Evolutionary conservation across 2,113 vertebrate species (phyloP).

Genomic region (Xiphorhynchus elegans): DNA sequence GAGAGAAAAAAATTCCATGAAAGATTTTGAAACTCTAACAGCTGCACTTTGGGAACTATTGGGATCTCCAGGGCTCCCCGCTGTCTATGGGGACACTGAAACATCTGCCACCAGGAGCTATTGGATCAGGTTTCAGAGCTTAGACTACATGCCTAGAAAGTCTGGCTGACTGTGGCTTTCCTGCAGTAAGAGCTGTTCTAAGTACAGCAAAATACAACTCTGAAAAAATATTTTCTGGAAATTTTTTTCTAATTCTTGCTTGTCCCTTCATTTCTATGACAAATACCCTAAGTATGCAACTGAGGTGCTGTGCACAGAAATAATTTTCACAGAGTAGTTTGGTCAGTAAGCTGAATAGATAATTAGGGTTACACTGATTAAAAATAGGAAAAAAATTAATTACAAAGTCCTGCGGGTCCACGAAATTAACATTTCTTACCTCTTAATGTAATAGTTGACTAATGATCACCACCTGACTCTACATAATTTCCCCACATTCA

Average conservation of each 20-base stretch:
- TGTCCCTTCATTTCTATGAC: not conserved
- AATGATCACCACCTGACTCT: conserved; percentile 6
- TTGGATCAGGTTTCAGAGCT: not conserved
- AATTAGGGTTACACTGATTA: conserved; percentile 29
- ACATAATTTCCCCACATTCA: not conserved
- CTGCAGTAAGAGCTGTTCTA: not conserved
- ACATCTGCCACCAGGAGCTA: not conserved
- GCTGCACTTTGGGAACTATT: not conserved
- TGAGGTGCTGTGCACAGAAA: not conserved
- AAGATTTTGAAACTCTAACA: no score
- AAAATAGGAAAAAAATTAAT: conserved; percentile 36
- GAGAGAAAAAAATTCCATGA: no score
- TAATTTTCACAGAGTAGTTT: not conserved
- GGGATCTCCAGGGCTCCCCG: not conserved
- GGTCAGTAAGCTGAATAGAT: not conserved
- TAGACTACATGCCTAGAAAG: not conserved
- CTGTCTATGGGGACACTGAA: not conserved
- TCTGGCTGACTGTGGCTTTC: not conserved
- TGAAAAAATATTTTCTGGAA: not conserved
- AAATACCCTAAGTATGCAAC: not conserved
- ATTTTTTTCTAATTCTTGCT: not conserved
- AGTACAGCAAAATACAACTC: not conserved
- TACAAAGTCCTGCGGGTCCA: not conserved
- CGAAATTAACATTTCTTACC: not conserved
- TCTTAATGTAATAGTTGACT: conserved; percentile 2